Evolutionary conservation across 1,140 invertebrate species (phyloP), one percentile per base, ranked within the genome.

Genomic region (Drosophila punjabiensis): DNA sequence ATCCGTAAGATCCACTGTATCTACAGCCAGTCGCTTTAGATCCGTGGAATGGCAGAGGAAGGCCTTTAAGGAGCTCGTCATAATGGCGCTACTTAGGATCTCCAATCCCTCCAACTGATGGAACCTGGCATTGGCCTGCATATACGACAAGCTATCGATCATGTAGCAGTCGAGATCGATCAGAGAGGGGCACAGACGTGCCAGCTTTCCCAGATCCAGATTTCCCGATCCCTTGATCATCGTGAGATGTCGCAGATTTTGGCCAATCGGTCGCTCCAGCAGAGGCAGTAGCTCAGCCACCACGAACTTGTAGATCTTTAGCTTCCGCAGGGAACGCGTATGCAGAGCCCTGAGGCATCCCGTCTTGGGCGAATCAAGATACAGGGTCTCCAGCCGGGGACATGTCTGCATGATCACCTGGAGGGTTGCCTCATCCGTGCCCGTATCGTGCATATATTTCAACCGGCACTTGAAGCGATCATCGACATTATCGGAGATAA

Each of bases 231-330:
- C 94, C 47, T 93, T 94, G n/a, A 95, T 95, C 41, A 96, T 93
- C 92, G 95, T 95, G n/a, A 96, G 86, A 4, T 94, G 94, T 4
- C 94, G 85, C 30, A 96, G 93, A 91, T 94, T 94, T 30, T 93
- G 82, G 9, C 95, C 95, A 63, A 94, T 94, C 0, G 86, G 86
- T 62, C 93, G 94, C 76, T 94, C 94, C 13, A 96, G 89, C 35
- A 95, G 82, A 52, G 94, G 92, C 70, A 94, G 90, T n/a, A 96
- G 76, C 86, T 96, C 95, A 16, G 94, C 93, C 53, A 94, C 95
- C 33, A 94, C 93, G 79, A 95, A 95, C 86, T 95, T 95, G 52
- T 95, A 95, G 53, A 96, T 90, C 92, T 96, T 96, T 10, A 96
- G 90, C 71, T 94, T 95, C 18, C 93, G 92, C 32, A 96, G 82